A percentile compares a stretch with the other conserved stretches of the same genome.
These are phyloP conservation scores for Leucophenga varia DNA, from an alignment of 1,140 invertebrate genomes.

Conservation along the genomic window DNA sequence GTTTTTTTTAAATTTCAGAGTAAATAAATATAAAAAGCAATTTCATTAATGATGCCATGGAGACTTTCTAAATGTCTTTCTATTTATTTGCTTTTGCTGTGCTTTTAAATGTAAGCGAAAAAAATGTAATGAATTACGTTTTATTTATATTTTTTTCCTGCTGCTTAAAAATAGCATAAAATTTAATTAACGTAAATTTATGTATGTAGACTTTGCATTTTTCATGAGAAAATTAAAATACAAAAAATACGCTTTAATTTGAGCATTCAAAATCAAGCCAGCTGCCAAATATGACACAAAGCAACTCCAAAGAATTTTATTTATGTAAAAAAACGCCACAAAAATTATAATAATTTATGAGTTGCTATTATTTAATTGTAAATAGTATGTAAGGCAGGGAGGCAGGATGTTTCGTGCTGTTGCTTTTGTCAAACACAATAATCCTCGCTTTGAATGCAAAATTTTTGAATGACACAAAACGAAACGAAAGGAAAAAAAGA, in stretches of 20 bases:
- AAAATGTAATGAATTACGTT: conserved; percentile 34
- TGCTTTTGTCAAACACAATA: too few species aligned
- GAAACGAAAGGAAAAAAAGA: too few species aligned
- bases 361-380: conserved; percentile 30
- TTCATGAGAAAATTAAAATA: too few species aligned
- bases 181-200: conserved; percentile 15
- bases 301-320: conserved; percentile 2
- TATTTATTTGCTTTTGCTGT: too few species aligned
- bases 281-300: too few species aligned
- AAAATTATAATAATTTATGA: conserved; percentile 30
- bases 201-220: too few species aligned
- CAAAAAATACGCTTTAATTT: conserved; percentile 29
- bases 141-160: conserved; percentile 7
- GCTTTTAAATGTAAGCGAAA: conserved; percentile 27
- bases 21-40: conserved; percentile 26
- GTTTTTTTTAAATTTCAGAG: too few species aligned
- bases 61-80: conserved; percentile 17
- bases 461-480: too few species aligned
- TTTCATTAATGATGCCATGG: conserved; percentile 41
- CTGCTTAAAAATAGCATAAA: conserved; percentile 21
- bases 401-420: too few species aligned
- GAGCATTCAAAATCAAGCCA: conserved; percentile 14
- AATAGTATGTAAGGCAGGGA: too few species aligned
- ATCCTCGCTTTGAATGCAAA: too few species aligned
- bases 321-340: neutral